Evolutionary conservation across 2,113 vertebrate species (phyloP), one percentile per base, ranked within the genome.

Genomic region (Brachyhypopomus occidentalis): DNA sequence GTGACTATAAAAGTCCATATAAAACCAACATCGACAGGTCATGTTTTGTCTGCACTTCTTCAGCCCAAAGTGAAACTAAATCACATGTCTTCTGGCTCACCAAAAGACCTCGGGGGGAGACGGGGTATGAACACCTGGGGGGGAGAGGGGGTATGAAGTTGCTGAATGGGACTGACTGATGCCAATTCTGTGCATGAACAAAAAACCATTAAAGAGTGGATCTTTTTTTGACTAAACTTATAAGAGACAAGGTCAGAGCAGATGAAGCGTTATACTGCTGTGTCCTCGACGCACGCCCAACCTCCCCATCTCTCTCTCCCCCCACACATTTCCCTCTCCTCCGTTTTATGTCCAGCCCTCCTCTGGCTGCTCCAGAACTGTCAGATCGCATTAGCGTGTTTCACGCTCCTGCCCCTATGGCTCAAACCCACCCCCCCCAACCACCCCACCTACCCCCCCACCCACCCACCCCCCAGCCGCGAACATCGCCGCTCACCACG

Each of bases 281-380:
- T 85, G 84, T 83, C 84, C 84, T 85, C 80, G 72, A 77, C 79
- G 66, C 76, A 79, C 60, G 36, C 71, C 73, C 60, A 81, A 63
- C 71, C 78, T 52, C 58, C 30, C 70, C 38, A 67, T 75, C 79
- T 81, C 84, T 83, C 91, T 89, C 93, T 92, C 92, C 89, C 90
- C 78, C 82, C 75, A 45, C 75, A 23, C 64, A 56, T 48, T 75
- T 77, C 85, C 72, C 87, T 89, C 86, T 90, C 90, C 89, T 89
- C 91, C 93, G 91, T 92, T 87, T 88, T 91, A 89, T 88, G 89
- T 93, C 93, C 93, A 92, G 92, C 92, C 92, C 93, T 92, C 94
- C 92, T 93, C 94, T 93, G 95, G 95, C 94, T 97, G 96, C 95
- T 97, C 97, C 94, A 97, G 92, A 97, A 96, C 95, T 95, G 95